Base-by-base conservation (phyloP, 2,113 vertebrate genomes). In the Macquaria ambigua region DNA sequence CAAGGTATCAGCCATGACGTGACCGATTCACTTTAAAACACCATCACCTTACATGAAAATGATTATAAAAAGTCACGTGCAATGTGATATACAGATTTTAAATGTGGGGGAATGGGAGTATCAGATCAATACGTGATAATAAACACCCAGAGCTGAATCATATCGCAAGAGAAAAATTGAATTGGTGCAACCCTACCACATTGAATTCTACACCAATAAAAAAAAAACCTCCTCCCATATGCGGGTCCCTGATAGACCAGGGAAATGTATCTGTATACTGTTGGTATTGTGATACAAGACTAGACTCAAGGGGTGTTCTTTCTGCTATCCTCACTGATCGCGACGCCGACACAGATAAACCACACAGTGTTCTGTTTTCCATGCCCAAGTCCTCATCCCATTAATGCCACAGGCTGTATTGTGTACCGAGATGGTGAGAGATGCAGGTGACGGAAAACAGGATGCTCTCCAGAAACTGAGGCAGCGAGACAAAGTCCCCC, bases 391-490 rank as follows among this genome's bases (percentile, higher is more conserved):
- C 66, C 52, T 82, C 70, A 23, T 34, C 8, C 12, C 23, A 34
- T 76, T 41, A 52, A 18, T 76, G 72, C 70, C 56, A 53, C 16
- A 10, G 28, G 28, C 71, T 67, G 56, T 43, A 31, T 53, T 76
- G 79, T 77, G 79, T 25, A 72, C 31, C 15, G 66, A 88, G 59
- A 87, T 64, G 43, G 11, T 70, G 18, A 71, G 34, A 82, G 63
- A 88, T 74, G 66, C 23, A 79, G 63, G 82, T 88, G 83, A 89
- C 53, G 63, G 69, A 90, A 89, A 92, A 84, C 74, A 88, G 79
- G 70, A 71, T 68, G 20, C 62, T 56, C 56, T 86, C 80, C 78
- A 88, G 83, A 52, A 84, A 82, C 64, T 12, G n/a, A 81, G 39
- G 48, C 74, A 64, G 46, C 10, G 5, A 83, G 59, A 87, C 76